Percentiles rank a stretch among this genome's conserved stretches.
These are phyloP conservation scores for Nezara viridula DNA, from an alignment of 2,888 invertebrate species.

Conservation along the genomic window DNA sequence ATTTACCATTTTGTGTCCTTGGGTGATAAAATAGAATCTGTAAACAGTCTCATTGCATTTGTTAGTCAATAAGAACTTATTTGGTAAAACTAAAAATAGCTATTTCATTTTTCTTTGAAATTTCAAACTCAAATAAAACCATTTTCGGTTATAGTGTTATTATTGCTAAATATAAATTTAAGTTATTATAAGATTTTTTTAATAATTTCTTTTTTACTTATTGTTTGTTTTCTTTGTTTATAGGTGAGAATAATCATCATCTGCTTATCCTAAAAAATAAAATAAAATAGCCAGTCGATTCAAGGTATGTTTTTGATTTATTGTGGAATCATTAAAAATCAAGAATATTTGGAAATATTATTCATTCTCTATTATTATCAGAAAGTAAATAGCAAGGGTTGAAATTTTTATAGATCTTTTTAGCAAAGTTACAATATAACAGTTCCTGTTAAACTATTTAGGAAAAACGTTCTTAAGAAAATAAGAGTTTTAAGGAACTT, in stretches of 20 bases:
- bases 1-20: not conserved
- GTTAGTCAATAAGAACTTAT: not conserved
- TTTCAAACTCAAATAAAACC: not conserved
- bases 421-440: no score
- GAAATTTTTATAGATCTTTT: no score
- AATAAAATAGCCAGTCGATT: no score
- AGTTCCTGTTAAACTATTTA: no score
- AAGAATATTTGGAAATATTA: no score
- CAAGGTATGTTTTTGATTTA: not conserved
- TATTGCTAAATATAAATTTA: not conserved
- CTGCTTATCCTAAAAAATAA: not conserved
- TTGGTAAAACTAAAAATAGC: not conserved
- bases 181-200: not conserved
- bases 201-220: not conserved
- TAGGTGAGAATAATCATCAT: not conserved
- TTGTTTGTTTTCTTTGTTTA: not conserved
- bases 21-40: not conserved
- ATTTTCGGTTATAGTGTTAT: not conserved
- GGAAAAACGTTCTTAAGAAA: no score
- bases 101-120: not conserved
- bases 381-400: no score
- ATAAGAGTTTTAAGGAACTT: no score
- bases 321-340: not conserved
- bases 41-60: not conserved
- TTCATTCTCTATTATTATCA: no score